Evolutionary conservation across 2,113 vertebrate genomes (phyloP).

Genomic region (Melanerpes aurifrons): DNA sequence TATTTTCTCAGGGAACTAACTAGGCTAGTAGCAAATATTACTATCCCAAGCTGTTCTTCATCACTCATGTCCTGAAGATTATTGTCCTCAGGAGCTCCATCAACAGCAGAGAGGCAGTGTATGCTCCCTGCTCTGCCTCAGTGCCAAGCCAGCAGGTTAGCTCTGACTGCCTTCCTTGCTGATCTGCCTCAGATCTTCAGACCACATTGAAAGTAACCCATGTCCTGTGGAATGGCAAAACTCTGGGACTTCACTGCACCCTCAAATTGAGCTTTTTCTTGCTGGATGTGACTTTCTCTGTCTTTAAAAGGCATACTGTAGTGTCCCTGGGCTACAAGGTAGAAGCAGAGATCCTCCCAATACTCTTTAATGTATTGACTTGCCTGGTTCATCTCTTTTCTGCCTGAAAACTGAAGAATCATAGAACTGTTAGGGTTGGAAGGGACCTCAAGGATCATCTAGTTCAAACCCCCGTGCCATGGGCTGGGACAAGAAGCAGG

Average conservation of each 20-base stretch:
- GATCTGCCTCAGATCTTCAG: background rate
- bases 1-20: background rate
- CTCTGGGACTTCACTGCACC: background rate
- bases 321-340: background rate
- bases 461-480: no score
- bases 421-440: no score
- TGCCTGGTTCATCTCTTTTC: background rate
- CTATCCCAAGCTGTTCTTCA: background rate
- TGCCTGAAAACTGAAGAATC: background rate
- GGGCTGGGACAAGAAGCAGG: background rate
- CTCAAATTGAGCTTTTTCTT: background rate
- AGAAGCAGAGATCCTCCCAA: background rate
- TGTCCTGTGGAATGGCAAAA: background rate
- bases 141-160: background rate
- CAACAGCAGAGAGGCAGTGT: background rate
- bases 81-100: background rate
- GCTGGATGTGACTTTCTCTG: background rate
- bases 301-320: background rate
- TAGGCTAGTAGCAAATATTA: background rate
- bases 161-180: background rate
- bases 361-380: background rate
- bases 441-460: no score
- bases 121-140: background rate
- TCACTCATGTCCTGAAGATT: background rate
- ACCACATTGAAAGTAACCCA: accelerated